Evolutionary conservation across 2,888 invertebrate genomes (phyloP).

Genomic region (Chymomyza caudatula): DNA sequence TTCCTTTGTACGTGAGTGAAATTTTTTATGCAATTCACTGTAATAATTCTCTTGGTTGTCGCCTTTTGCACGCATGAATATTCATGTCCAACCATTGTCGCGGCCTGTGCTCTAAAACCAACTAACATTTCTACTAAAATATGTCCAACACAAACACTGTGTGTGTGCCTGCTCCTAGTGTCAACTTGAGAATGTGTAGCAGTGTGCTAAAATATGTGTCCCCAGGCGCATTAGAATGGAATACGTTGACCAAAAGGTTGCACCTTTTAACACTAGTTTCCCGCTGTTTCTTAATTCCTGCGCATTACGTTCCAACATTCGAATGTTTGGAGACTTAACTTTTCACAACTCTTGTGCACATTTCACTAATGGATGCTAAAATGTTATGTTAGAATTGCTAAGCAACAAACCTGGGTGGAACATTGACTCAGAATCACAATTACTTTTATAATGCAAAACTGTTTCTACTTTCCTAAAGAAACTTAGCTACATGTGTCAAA

Average conservation of each 20-base stretch:
- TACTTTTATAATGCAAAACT: no score
- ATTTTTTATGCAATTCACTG: constrained; percentile 52
- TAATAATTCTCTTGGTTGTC: constrained; percentile 53
- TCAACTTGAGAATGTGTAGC: not conserved
- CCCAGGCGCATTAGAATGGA: not conserved
- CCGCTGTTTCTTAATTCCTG: not conserved
- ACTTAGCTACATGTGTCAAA: no score
- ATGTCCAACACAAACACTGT: not conserved
- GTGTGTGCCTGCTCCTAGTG: not conserved
- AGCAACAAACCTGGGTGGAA: no score
- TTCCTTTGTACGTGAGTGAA: constrained; percentile 69
- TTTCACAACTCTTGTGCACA: not conserved
- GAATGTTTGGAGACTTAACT: not conserved
- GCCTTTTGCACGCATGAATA: constrained; percentile 45
- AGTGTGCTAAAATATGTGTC: not conserved
- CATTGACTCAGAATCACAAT: no score
- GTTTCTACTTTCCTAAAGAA: no score
- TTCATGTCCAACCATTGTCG: constrained; percentile 23
- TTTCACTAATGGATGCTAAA: not conserved
- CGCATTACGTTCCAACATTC: not conserved
- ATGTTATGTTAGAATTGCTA: no score
- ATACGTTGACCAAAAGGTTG: not conserved
- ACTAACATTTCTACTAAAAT: not conserved
- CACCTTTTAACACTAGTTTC: not conserved
- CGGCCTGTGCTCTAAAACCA: not conserved